A percentile compares a stretch with the other conserved stretches of the same genome.
These are phyloP conservation scores for Donacobius atricapilla DNA, from an alignment of 2,113 vertebrate species.

Conservation along the genomic window DNA sequence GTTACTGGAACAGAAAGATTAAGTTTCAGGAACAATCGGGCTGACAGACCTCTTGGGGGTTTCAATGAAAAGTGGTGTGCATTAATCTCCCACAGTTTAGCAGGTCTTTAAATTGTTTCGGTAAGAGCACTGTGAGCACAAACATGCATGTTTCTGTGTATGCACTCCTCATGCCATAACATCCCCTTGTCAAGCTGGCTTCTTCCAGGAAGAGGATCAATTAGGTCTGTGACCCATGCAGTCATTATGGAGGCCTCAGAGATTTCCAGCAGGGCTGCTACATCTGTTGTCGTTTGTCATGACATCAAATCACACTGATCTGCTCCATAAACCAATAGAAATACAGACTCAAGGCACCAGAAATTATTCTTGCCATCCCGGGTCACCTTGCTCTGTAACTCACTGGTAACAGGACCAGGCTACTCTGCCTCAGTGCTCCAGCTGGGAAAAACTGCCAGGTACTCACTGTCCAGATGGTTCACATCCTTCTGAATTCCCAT, in stretches of 20 bases:
- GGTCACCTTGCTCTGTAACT: slow-evolving; percentile 29
- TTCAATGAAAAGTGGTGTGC: not conserved
- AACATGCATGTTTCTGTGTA: not conserved
- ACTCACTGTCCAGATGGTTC: not conserved
- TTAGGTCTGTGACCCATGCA: not conserved
- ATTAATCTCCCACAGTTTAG: not conserved
- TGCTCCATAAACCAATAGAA: slow-evolving; percentile 28
- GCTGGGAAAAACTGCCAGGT: not conserved
- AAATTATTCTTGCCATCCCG: not conserved
- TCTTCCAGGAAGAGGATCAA: slow-evolving; percentile 38
- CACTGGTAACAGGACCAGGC: not conserved
- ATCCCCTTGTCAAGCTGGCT: not conserved
- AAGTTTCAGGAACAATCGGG: not conserved
- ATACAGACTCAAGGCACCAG: not conserved
- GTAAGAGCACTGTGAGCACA: not conserved
- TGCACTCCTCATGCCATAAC: not conserved
- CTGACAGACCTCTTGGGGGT: not conserved
- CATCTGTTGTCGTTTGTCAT: slow-evolving; percentile 40
- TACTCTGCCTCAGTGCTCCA: not conserved
- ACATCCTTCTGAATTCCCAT: not conserved
- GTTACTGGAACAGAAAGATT: not conserved
- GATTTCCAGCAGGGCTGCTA: not conserved
- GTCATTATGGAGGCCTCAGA: not conserved
- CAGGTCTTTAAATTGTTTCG: not conserved
- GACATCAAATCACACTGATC: not conserved